These are phyloP conservation scores for Macrostomum cliftonense DNA, from an alignment of 2,888 invertebrate species.

Conservation along the genomic window DNA sequence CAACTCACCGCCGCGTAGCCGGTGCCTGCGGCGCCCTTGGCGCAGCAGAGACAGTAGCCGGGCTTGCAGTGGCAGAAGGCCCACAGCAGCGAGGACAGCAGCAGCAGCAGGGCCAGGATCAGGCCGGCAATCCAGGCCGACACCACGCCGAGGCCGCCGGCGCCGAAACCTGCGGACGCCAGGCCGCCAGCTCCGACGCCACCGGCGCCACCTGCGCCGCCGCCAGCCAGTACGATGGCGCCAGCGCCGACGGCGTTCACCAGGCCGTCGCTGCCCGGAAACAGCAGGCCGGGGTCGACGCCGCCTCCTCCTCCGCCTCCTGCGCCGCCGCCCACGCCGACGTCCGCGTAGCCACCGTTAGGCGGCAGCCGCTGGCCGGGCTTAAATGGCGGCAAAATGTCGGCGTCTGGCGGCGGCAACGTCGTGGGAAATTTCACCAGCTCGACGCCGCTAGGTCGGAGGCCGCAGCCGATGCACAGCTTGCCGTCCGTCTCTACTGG, in stretches of 20 bases:
- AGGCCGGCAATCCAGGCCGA: slow-evolving; percentile 11
- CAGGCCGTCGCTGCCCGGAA: no score
- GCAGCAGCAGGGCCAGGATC: slow-evolving; percentile 16
- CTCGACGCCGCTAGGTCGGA: not conserved
- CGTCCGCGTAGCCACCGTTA: not conserved
- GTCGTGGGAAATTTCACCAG: slow-evolving; percentile 1
- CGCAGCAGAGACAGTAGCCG: slow-evolving; percentile 13
- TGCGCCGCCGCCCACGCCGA: slow-evolving; percentile 1
- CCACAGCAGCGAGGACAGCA: slow-evolving; percentile 22
- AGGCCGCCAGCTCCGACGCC: not conserved
- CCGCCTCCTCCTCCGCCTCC: slow-evolving; percentile 3
- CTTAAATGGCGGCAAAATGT: not conserved
- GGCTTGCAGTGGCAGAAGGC: slow-evolving; percentile 26
- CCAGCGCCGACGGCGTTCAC: slow-evolving; percentile 1
- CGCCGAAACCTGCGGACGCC: slow-evolving; percentile 2
- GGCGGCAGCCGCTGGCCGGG: not conserved
- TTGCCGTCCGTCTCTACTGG: not conserved
- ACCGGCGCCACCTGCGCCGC: slow-evolving; percentile 1
- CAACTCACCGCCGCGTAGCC: no score
- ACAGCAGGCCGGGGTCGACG: no score
- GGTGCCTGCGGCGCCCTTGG: no score
- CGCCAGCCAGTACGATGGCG: slow-evolving; percentile 5
- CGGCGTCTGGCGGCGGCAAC: not conserved
- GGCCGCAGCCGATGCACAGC: not conserved
- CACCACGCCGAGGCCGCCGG: slow-evolving; percentile 1